Conservation (phyloP, 1,140 invertebrate species). For the Macrosteles quadrilineatus region DNA sequence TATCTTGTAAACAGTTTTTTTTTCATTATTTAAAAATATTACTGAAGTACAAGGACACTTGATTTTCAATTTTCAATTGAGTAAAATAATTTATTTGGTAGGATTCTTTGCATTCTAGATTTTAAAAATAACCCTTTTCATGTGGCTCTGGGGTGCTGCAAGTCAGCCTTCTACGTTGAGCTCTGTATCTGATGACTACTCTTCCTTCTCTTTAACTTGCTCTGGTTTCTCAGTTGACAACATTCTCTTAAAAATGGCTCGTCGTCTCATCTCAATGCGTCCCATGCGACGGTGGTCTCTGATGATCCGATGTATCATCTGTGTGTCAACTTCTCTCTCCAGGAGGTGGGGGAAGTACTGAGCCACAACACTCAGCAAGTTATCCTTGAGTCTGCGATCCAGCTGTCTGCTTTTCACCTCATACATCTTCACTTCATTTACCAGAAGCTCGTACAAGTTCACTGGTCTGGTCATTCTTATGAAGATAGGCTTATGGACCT, state of each 20-base stretch:
- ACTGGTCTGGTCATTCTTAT: background rate
- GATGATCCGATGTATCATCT: background rate
- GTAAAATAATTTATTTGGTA: too few species aligned
- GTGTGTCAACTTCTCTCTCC: background rate
- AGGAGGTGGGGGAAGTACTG: background rate
- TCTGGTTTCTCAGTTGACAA: background rate
- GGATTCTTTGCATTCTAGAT: too few species aligned
- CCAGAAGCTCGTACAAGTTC: background rate
- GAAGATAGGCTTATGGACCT: slow-evolving; percentile 1
- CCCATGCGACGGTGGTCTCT: background rate
- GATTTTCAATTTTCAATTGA: too few species aligned
- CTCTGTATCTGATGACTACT: too few species aligned
- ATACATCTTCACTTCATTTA: background rate
- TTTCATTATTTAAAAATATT: too few species aligned
- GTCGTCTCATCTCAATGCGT: background rate
- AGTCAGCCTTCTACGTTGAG: too few species aligned
- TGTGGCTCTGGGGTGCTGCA: too few species aligned
- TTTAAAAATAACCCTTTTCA: too few species aligned
- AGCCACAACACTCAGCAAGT: background rate
- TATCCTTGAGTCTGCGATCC: background rate
- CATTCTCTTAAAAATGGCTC: background rate
- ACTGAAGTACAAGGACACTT: too few species aligned
- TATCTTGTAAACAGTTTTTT: too few species aligned
- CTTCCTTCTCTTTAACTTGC: too few species aligned
- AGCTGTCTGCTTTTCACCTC: background rate